Evolutionary conservation across 1,140 invertebrate species (phyloP).

Genomic region (Charaxes varanes): DNA sequence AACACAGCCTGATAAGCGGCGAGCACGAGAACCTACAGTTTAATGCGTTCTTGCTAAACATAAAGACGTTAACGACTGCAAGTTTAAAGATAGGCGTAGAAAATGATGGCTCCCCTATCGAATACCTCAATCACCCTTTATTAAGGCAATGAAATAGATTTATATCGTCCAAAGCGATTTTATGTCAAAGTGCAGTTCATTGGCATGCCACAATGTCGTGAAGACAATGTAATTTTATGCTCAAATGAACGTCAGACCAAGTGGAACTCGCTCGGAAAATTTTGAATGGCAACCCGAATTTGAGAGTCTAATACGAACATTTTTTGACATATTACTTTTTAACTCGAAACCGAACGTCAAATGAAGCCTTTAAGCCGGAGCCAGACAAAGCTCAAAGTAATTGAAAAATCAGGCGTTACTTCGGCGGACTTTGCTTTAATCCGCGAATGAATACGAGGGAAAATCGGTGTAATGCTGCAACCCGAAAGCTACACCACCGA

Average conservation of each 20-base stretch:
- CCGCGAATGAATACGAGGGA: too few relatives aligned
- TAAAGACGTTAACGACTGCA: constrained; percentile 47
- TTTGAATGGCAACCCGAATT: constrained; percentile 70
- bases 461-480: too few relatives aligned
- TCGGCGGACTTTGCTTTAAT: too few relatives aligned
- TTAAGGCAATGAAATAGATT: constrained; percentile 72
- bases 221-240: constrained; percentile 73
- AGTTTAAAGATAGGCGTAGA: constrained; percentile 51
- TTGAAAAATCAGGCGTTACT: too few relatives aligned
- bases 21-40: constrained; percentile 13
- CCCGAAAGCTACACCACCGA: too few relatives aligned
- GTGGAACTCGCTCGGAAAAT: constrained; percentile 67
- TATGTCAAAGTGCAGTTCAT: constrained; percentile 74
- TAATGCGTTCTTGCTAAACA: constrained; percentile 32
- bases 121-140: constrained; percentile 65
- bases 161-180: constrained; percentile 67
- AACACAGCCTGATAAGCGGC: constrained; percentile 13
- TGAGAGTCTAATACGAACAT: too few relatives aligned
- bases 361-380: too few relatives aligned
- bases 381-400: too few relatives aligned
- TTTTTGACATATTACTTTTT: too few relatives aligned
- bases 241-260: constrained; percentile 64
- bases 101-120: constrained; percentile 63
- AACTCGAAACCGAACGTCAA: too few relatives aligned
- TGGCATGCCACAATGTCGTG: constrained; percentile 65